A percentile compares a stretch with the other conserved stretches of the same genome.
Evolutionary conservation across 2,888 invertebrate genomes (phyloP).

Genomic region (Spisula solida): DNA sequence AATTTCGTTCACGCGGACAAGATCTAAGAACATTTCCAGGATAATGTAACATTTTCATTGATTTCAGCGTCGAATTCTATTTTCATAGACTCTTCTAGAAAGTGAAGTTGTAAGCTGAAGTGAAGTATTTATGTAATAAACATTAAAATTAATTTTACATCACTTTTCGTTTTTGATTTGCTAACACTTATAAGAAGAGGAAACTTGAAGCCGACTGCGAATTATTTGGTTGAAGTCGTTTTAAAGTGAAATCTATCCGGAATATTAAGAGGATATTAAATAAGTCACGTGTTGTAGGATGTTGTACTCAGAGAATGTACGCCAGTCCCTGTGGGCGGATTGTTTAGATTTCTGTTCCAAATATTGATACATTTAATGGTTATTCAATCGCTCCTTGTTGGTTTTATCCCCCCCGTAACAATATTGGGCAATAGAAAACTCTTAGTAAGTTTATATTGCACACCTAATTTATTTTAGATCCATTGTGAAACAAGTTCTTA

Average conservation of each 20-base stretch:
- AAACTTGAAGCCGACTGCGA: background rate
- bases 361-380: no score
- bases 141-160: slow-evolving; percentile 21
- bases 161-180: slow-evolving; percentile 16
- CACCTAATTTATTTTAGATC: no score
- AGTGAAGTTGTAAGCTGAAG: background rate
- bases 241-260: slow-evolving; percentile 15
- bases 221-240: slow-evolving; percentile 1
- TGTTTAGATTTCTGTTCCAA: no score
- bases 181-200: slow-evolving; percentile 19
- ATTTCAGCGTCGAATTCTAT: slow-evolving; percentile 26
- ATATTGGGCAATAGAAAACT: no score
- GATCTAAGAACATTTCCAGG: slow-evolving; percentile 32
- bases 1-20: slow-evolving; percentile 27
- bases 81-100: slow-evolving; percentile 32
- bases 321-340: no score
- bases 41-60: slow-evolving; percentile 45
- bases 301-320: no score
- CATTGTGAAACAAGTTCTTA: no score
- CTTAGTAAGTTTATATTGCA: no score
- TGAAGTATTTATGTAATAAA: slow-evolving; percentile 7
- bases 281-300: background rate
- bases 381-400: no score
- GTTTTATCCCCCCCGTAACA: no score
- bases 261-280: background rate